These are phyloP conservation scores for Nixonia krombeini DNA, from an alignment of 1,140 invertebrate species.

Conservation along the genomic window DNA sequence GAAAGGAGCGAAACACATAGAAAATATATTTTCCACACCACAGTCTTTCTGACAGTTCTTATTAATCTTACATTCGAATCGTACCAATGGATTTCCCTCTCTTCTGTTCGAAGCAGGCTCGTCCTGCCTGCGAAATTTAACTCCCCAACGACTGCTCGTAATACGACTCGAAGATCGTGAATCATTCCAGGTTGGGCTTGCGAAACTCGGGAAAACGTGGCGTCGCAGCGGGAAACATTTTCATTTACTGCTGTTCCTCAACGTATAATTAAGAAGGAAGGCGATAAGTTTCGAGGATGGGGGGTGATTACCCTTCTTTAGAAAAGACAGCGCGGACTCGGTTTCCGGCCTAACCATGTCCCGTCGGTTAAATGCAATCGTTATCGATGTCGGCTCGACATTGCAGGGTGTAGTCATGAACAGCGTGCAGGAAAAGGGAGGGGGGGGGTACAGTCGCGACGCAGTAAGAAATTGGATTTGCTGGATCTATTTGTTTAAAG, in stretches of 20 bases:
- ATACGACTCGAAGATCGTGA: background rate
- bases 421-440: background rate
- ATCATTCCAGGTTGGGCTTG: constrained; percentile 3
- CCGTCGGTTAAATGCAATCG: background rate
- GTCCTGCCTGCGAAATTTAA: no score
- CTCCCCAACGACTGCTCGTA: no score
- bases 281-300: constrained; percentile 19
- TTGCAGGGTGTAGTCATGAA: no score
- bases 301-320: constrained; percentile 35
- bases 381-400: background rate
- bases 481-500: constrained; percentile 58
- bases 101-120: no score
- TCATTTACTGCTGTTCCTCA: constrained; percentile 57
- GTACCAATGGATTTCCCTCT: no score
- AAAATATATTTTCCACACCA: no score
- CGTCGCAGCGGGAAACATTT: constrained; percentile 62
- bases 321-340: background rate
- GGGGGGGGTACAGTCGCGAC: constrained; percentile 10
- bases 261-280: constrained; percentile 37
- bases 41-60: no score
- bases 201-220: constrained; percentile 45
- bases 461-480: constrained; percentile 59
- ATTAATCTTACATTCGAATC: no score
- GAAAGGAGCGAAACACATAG: no score
- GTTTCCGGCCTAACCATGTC: background rate